Evolutionary conservation across 2,797 vertebrate genomes (phyloP), one percentile per base, ranked within the genome.

Genomic region (Naso thynnoides): DNA sequence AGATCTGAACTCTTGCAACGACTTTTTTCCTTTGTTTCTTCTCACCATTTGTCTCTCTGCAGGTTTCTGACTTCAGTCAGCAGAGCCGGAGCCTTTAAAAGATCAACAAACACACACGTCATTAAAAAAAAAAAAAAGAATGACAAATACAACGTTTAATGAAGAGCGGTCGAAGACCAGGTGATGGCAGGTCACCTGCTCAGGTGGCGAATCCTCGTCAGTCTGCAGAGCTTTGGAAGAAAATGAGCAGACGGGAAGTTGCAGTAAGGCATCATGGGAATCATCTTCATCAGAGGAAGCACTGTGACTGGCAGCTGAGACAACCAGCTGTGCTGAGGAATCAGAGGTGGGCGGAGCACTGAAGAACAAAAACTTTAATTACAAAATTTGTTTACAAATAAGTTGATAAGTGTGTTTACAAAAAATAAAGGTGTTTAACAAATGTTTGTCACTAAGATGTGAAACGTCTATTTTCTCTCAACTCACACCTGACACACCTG

Each of bases 11-110:
- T n/a, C n/a, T n/a, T n/a, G n/a, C n/a, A n/a, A n/a, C n/a, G n/a
- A n/a, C n/a, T n/a, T n/a, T n/a, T n/a, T n/a, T n/a, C n/a, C n/a
- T n/a, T n/a, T n/a, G n/a, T n/a, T n/a, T n/a, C 11, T 36, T 36
- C 33, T 84, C 79, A 95, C 93, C 93, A 89, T 83, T 91, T 93
- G 79, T 95, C 94, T 81, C 90, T 90, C 72, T 94, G 91, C n/a
- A 95, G 85, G 73, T 93, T 90, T 59, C 60, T 86, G 83, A 95
- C 83, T 2, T 95, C 92, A 27, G 78, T 85, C 55, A 87, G 71
- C 62, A 94, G 70, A 16, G 77, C 49, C 0, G 70, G 53, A 2
- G 72, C 73, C 82, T 90, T 76, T 52, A 36, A 65, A 83, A 89
- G 55, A 39, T 27, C 16, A 44, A n/a, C 24, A 41, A 68, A n/a